These are phyloP conservation scores for Aselliscus stoliczkanus DNA, from an alignment of 2,797 vertebrate species.

Conservation along the genomic window DNA sequence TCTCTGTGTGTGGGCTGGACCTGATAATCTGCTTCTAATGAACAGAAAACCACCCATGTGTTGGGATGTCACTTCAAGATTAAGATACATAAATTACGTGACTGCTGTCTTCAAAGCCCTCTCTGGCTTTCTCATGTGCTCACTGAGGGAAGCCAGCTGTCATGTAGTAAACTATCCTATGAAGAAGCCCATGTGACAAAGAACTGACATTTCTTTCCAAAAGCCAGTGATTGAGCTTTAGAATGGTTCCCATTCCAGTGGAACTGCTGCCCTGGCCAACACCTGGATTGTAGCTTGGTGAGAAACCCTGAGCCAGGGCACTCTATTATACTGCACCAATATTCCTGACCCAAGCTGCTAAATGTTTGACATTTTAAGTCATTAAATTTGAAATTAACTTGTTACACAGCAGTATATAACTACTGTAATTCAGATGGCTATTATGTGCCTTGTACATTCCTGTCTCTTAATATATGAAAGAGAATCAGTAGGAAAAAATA, in stretches of 20 bases:
- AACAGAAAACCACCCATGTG: not conserved
- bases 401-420: not conserved
- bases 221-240: not conserved
- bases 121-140: not conserved
- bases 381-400: not conserved
- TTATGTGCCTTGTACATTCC: not conserved
- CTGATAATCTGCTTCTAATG: not conserved
- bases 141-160: not conserved
- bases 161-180: not conserved
- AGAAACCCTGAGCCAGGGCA: not conserved
- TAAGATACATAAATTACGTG: not conserved
- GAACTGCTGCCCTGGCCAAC: not conserved
- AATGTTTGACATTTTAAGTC: not conserved
- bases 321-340: not conserved
- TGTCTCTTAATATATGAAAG: not conserved
- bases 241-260: not conserved
- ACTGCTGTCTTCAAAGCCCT: not conserved
- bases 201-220: not conserved
- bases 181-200: not conserved
- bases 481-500: not conserved
- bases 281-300: not conserved
- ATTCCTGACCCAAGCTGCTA: not conserved
- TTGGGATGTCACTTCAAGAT: not conserved
- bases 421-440: constrained; percentile 5
- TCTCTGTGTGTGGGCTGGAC: not conserved